These are phyloP conservation scores for Acanthisitta chloris DNA, from an alignment of 2,113 vertebrate species.

Conservation along the genomic window DNA sequence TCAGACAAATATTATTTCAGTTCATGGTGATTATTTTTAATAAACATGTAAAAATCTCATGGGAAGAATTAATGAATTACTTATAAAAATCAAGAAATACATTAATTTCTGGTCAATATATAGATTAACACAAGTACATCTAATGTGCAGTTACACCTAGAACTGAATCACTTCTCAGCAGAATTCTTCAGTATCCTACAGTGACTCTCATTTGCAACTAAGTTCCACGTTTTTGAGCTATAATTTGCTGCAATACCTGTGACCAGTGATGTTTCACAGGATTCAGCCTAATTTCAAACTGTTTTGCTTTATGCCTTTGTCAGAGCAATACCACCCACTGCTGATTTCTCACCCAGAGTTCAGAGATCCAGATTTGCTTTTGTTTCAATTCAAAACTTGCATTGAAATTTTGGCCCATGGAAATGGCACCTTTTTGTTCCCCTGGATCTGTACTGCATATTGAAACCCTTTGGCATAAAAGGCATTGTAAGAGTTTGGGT, in stretches of 20 bases:
- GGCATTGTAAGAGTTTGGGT: not conserved
- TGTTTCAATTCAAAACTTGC: not conserved
- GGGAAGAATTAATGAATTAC: not conserved
- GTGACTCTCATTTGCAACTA: not conserved
- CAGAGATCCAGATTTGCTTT: not conserved
- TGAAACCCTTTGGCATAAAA: not conserved
- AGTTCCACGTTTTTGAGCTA: not conserved
- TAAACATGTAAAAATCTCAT: not conserved
- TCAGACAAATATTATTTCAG: not conserved
- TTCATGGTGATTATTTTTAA: not conserved
- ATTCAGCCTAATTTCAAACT: not conserved
- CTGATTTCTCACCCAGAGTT: not conserved
- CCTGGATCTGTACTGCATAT: not conserved
- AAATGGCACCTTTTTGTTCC: slow-evolving; percentile 23
- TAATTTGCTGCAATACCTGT: not conserved
- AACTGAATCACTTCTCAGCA: not conserved
- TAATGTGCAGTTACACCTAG: not conserved
- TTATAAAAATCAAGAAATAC: not conserved
- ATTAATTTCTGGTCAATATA: not conserved
- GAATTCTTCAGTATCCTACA: not conserved
- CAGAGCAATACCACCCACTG: not conserved
- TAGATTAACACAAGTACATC: not conserved
- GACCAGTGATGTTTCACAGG: not conserved
- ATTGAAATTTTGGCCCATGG: not conserved
- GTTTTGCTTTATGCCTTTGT: not conserved